Conservation (phyloP, 2,888 invertebrate species). For the Kryphioiulus occultus region DNA sequence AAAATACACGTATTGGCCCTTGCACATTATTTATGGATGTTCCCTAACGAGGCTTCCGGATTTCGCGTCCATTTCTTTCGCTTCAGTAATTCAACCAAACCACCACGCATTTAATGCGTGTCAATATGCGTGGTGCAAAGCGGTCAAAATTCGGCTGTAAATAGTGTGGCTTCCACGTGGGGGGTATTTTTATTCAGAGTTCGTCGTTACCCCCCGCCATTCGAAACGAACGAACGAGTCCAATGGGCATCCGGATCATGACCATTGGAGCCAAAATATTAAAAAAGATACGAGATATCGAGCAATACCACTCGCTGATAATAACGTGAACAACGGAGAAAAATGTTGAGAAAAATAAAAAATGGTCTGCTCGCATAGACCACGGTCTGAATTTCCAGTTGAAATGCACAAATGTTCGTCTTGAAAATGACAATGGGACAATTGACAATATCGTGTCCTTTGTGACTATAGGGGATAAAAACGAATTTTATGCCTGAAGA, state of each 20-base stretch:
- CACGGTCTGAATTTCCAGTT: constrained; percentile 30
- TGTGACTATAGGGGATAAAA: not conserved
- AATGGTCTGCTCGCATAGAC: not conserved
- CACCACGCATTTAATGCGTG: constrained; percentile 18
- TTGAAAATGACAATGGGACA: constrained; percentile 13
- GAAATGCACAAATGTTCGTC: not conserved
- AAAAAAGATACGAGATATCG: constrained; percentile 9
- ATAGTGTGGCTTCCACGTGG: constrained; percentile 24
- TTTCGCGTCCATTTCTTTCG: not conserved
- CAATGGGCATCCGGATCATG: constrained; percentile 47
- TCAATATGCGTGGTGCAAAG: constrained; percentile 39
- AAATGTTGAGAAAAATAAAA: not conserved
- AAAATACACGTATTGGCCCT: not conserved
- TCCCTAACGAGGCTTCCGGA: not conserved
- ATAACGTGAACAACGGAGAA: constrained; percentile 1
- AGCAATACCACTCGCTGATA: constrained; percentile 41
- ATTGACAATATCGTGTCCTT: constrained; percentile 28
- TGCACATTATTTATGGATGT: not conserved
- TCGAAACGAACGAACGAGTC: constrained; percentile 37
- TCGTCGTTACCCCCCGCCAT: constrained; percentile 9
- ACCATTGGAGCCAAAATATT: constrained; percentile 42
- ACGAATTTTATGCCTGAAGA: not conserved
- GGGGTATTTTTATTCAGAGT: constrained; percentile 41
- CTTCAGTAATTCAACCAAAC: not conserved
- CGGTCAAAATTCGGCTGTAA: constrained; percentile 42